A percentile compares a stretch with the other conserved stretches of the same genome.
phyloP scores from a whole-genome alignment of 2,797 vertebrate genomes.

The Peromyscus aztecus region DNA sequence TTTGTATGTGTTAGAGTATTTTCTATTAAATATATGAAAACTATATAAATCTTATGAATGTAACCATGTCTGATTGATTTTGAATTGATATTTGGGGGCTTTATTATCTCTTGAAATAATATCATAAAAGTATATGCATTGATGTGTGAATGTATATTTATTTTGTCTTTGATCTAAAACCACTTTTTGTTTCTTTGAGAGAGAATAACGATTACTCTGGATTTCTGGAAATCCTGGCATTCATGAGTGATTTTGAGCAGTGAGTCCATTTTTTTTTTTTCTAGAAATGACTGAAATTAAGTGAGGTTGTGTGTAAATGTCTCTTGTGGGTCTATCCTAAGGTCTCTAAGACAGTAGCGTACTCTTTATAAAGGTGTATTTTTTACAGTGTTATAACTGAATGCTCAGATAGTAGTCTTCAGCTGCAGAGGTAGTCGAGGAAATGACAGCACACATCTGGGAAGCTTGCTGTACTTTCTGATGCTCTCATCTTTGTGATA shows the following conservation, averaged over 20 bases:
- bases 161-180: constrained; percentile 37
- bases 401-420: not conserved
- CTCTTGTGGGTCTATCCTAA: not conserved
- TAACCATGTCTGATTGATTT: not conserved
- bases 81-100: not conserved
- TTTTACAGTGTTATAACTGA: not conserved
- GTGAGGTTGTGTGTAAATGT: not conserved
- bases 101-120: not conserved
- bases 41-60: not conserved
- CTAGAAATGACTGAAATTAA: not conserved
- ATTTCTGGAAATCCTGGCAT: not conserved
- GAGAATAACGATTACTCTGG: not conserved
- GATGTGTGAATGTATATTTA: not conserved
- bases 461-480: rapidly evolving
- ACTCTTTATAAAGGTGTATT: not conserved
- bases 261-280: not conserved
- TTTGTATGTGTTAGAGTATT: not conserved
- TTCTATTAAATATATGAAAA: not conserved
- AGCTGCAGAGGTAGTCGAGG: not conserved
- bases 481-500: not conserved
- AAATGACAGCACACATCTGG: not conserved
- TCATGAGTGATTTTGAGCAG: not conserved
- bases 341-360: not conserved
- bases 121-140: not conserved
- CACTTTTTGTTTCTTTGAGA: not conserved